Conservation (phyloP, 2,113 vertebrate genomes). For the Otolemur garnettii region DNA sequence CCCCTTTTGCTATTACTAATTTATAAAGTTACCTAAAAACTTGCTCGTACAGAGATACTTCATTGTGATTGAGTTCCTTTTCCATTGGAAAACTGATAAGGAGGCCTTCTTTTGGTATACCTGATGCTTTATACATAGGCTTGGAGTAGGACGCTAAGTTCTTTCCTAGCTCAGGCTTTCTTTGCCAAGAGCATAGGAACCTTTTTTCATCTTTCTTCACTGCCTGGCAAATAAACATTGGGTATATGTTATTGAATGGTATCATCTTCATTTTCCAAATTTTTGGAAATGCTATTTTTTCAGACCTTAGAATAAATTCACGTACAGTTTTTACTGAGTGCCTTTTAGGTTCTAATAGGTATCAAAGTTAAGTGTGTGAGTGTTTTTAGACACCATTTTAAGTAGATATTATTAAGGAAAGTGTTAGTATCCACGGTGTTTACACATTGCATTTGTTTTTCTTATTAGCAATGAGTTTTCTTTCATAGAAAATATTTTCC, state of each 20-base stretch:
- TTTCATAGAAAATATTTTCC: not conserved
- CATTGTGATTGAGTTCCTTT: conserved; percentile 22
- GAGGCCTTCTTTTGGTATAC: not conserved
- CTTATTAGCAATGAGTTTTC: conserved; percentile 42
- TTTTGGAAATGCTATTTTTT: conserved; percentile 41
- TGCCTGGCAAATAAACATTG: not conserved
- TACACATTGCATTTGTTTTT: conserved; percentile 41
- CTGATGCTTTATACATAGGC: not conserved
- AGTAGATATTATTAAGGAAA: conserved; percentile 29
- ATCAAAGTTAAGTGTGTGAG: not conserved
- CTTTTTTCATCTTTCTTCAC: not conserved
- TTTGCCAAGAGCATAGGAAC: not conserved
- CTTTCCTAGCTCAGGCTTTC: not conserved
- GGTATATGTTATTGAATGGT: conserved; percentile 18
- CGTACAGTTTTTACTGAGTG: conserved; percentile 20
- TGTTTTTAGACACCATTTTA: conserved; percentile 66
- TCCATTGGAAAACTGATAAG: not conserved
- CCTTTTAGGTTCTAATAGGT: conserved; percentile 31
- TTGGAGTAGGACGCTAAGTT: not conserved
- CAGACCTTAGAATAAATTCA: conserved; percentile 63
- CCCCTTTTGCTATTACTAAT: not conserved
- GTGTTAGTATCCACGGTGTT: not conserved
- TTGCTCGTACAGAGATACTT: not conserved
- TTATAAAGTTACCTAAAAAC: conserved; percentile 42
- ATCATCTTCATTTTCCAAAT: conserved; percentile 42